phyloP scores from a whole-genome alignment of 2,797 vertebrate genomes.

The Phoebastria nigripes region DNA sequence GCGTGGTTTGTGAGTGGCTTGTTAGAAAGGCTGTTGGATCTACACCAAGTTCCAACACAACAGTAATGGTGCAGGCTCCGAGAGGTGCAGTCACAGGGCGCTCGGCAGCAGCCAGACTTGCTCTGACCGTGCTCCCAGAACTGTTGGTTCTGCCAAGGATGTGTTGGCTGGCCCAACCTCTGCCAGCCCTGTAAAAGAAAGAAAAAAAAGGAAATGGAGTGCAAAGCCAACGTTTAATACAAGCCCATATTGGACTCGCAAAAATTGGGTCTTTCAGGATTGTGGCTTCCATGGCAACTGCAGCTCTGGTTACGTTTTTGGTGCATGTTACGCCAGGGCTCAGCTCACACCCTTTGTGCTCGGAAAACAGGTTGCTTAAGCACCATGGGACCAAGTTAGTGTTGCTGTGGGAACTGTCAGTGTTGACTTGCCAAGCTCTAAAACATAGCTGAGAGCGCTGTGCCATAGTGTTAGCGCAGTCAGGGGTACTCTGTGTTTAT shows the following conservation, averaged over 20 bases:
- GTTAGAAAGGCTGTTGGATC: not conserved
- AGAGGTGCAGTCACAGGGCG: not conserved
- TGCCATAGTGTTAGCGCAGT: fast-evolving
- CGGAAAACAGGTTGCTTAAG: not conserved
- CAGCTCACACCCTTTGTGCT: not conserved
- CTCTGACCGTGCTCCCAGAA: not conserved
- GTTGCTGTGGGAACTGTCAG: not conserved
- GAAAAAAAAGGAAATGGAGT: fast-evolving
- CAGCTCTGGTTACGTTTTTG: not conserved
- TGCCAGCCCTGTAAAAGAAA: not conserved
- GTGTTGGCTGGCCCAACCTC: not conserved
- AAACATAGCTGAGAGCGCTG: not conserved
- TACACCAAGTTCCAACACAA: not conserved
- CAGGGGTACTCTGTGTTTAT: not conserved
- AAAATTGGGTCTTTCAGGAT: not conserved
- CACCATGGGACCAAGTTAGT: not conserved
- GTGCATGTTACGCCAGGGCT: not conserved
- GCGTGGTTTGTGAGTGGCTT: not conserved
- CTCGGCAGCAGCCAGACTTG: not conserved
- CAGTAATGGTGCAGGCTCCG: fast-evolving
- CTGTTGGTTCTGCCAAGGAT: not conserved
- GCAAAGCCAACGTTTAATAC: not conserved
- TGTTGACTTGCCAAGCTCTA: not conserved
- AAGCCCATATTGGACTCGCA: not conserved
- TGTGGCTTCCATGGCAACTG: not conserved